Conservation (phyloP, 2,113 vertebrate genomes). For the Miniopterus natalensis region DNA sequence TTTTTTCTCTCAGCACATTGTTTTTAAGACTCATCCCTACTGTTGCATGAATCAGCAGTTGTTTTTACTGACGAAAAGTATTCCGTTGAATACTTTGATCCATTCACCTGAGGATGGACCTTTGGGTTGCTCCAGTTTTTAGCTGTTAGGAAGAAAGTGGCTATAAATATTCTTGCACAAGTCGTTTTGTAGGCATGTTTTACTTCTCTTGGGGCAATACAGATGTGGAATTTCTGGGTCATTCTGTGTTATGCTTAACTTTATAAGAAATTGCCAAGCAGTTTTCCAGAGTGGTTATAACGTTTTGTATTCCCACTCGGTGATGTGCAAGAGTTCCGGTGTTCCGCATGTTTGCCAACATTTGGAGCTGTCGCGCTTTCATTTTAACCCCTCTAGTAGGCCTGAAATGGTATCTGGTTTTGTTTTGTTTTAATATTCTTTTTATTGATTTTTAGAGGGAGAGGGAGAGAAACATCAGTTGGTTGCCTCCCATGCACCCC, state of each 20-base stretch:
- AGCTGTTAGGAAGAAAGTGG: background rate
- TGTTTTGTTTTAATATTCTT: too few species aligned
- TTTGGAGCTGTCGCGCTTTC: background rate
- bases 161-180: background rate
- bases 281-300: background rate
- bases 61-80: background rate
- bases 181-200: background rate
- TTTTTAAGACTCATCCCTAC: background rate
- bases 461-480: too few species aligned
- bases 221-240: background rate
- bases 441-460: too few species aligned
- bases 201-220: background rate
- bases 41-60: background rate
- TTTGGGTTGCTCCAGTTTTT: background rate
- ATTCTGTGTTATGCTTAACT: background rate
- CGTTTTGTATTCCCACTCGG: background rate
- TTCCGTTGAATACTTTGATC: background rate
- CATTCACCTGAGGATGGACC: background rate
- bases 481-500: too few species aligned
- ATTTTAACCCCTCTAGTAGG: background rate
- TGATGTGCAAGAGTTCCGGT: background rate
- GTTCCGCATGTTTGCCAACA: background rate
- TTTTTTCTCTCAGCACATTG: background rate
- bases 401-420: slow-evolving; percentile 11
- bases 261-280: background rate